Evolutionary conservation across 2,797 vertebrate species (phyloP).

Genomic region (Amblyraja radiata): DNA sequence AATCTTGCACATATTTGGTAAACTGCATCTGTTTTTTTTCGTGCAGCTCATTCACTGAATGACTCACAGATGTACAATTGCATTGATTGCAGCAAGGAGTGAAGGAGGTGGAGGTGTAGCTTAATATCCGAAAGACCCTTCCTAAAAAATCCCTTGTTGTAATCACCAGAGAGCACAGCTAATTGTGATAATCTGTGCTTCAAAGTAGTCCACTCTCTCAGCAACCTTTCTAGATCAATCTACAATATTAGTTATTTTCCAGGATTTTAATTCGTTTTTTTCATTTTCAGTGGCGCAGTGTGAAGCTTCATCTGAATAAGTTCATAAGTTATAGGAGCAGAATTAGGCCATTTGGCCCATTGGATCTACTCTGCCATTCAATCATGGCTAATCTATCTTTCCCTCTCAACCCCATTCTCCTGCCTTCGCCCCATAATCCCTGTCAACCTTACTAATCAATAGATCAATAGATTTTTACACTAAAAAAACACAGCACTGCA

Average conservation of each 20-base stretch:
- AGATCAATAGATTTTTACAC: not conserved
- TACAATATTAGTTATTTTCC: not conserved
- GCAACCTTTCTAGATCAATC: not conserved
- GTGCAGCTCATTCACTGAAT: constrained; percentile 25
- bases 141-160: not conserved
- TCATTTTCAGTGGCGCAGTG: not conserved
- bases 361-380: no score
- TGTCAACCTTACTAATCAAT: no score
- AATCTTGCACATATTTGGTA: constrained; percentile 37
- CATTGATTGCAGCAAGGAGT: constrained; percentile 13
- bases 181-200: not conserved
- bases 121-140: not conserved
- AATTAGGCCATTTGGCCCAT: no score
- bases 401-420: no score
- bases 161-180: not conserved
- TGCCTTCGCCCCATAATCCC: no score
- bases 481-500: not conserved
- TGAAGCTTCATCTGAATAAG: not conserved
- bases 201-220: not conserved
- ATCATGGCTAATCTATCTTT: no score
- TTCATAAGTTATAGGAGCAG: no score
- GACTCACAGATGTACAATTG: constrained; percentile 33
- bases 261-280: not conserved
- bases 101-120: not conserved
- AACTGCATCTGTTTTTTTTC: constrained; percentile 26